phyloP scores from a whole-genome alignment of 2,113 vertebrate genomes.

The Gambusia affinis region DNA sequence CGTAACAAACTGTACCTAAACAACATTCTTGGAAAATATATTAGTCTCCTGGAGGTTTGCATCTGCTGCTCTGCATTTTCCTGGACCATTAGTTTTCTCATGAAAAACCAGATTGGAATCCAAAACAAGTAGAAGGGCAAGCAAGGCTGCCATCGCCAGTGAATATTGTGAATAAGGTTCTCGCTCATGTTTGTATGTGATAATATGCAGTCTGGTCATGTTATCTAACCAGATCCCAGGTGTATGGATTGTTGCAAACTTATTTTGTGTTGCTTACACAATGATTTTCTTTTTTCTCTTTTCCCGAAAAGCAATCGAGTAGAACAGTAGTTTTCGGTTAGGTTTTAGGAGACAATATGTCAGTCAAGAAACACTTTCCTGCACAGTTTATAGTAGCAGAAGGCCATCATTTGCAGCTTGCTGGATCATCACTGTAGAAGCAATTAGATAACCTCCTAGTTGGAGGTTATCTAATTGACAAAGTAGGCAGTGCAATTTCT shows the following conservation, averaged over 20 bases:
- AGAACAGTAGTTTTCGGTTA: too few relatives aligned
- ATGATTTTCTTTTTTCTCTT: too few relatives aligned
- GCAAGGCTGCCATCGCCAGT: neutral
- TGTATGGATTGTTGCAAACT: too few relatives aligned
- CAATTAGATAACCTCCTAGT: neutral
- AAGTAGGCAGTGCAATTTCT: neutral
- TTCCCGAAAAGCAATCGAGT: too few relatives aligned
- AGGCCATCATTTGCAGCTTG: neutral
- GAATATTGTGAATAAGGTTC: constrained; percentile 3
- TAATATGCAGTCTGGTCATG: neutral
- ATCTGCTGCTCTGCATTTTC: constrained; percentile 9
- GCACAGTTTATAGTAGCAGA: neutral
- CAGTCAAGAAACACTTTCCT: neutral
- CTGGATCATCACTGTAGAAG: neutral
- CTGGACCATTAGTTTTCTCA: constrained; percentile 20
- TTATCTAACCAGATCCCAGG: too few relatives aligned
- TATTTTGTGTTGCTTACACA: too few relatives aligned
- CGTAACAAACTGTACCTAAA: neutral
- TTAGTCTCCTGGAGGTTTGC: constrained; percentile 1
- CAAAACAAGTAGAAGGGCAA: neutral
- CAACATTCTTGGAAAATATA: constrained; percentile 4
- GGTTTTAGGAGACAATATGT: too few relatives aligned
- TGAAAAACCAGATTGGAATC: constrained; percentile 8
- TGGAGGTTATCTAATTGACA: too few relatives aligned
- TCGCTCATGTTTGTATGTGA: neutral